Evolutionary conservation across 2,888 invertebrate genomes (phyloP).

Genomic region (Eupithecia exiguata): DNA sequence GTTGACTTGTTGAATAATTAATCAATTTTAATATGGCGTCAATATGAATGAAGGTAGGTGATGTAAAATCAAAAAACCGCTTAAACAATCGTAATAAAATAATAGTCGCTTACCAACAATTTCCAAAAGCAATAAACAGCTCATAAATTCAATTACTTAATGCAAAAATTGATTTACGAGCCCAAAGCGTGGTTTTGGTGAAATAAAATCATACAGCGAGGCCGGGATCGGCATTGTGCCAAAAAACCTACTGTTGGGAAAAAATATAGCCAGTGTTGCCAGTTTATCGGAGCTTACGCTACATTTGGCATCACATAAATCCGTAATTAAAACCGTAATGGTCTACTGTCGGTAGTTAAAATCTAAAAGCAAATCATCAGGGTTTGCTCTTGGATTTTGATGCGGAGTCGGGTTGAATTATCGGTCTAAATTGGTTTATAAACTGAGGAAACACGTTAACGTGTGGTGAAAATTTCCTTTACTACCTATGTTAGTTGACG

Average conservation of each 20-base stretch:
- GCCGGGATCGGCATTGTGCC: slow-evolving; percentile 70
- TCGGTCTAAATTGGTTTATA: background rate
- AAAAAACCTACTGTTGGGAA: slow-evolving; percentile 58
- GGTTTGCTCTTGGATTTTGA: background rate
- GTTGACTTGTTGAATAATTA: background rate
- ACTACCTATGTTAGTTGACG: background rate
- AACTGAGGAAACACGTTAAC: background rate
- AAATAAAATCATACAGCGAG: slow-evolving; percentile 71
- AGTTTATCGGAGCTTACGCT: slow-evolving; percentile 27
- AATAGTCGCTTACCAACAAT: slow-evolving; percentile 76
- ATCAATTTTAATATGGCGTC: background rate
- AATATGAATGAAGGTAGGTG: background rate
- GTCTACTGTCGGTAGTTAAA: slow-evolving; percentile 6
- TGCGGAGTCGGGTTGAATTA: background rate
- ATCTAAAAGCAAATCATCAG: slow-evolving; percentile 16
- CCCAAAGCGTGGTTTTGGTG: slow-evolving; percentile 55
- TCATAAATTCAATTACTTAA: slow-evolving; percentile 81
- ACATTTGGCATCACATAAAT: slow-evolving; percentile 22
- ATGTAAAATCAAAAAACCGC: slow-evolving; percentile 37
- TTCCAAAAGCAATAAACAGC: slow-evolving; percentile 77
- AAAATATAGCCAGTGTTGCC: slow-evolving; percentile 49
- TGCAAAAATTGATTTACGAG: slow-evolving; percentile 79
- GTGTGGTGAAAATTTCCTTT: background rate
- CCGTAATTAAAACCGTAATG: slow-evolving; percentile 7
- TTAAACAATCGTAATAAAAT: slow-evolving; percentile 54